A percentile compares a stretch with the other conserved stretches of the same genome.
These are phyloP conservation scores for Netelia fuscicornis DNA, from an alignment of 2,888 invertebrate genomes.

Conservation along the genomic window DNA sequence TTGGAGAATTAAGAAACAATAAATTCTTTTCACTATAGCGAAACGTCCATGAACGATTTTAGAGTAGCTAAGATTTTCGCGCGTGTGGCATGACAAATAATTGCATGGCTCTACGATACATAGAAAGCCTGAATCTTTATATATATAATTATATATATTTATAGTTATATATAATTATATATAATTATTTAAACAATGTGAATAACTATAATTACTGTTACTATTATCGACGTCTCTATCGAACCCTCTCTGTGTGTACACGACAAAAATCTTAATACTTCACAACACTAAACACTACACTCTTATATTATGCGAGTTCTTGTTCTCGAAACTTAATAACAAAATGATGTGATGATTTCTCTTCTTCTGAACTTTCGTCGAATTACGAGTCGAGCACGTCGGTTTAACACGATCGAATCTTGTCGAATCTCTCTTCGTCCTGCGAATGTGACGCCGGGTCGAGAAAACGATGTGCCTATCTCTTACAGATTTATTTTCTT, in stretches of 20 bases:
- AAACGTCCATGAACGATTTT: not conserved
- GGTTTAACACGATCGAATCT: not conserved
- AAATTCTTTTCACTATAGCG: slow-evolving; percentile 11
- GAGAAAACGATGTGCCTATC: too few species aligned
- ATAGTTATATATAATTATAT: not conserved
- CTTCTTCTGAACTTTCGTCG: slow-evolving; percentile 69
- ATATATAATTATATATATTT: not conserved
- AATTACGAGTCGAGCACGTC: slow-evolving; percentile 54
- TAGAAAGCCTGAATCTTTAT: slow-evolving; percentile 24
- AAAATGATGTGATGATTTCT: slow-evolving; percentile 67
- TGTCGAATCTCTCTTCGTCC: slow-evolving; percentile 2
- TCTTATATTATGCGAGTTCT: slow-evolving; percentile 77
- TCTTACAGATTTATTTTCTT: slow-evolving; percentile 7
- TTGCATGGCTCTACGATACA: slow-evolving; percentile 44
- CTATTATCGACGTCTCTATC: slow-evolving; percentile 47
- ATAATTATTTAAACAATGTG: slow-evolving; percentile 4
- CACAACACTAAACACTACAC: slow-evolving; percentile 65
- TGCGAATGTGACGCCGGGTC: too few species aligned
- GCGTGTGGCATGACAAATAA: slow-evolving; percentile 49
- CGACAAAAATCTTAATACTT: slow-evolving; percentile 64
- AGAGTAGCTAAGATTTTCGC: slow-evolving; percentile 7
- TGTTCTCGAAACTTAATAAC: slow-evolving; percentile 69
- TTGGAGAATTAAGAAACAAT: not conserved
- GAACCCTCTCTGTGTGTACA: slow-evolving; percentile 66
- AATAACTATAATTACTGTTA: slow-evolving; percentile 24